Conservation (phyloP, 2,888 invertebrate species). For the Cremastinae sp. region DNA sequence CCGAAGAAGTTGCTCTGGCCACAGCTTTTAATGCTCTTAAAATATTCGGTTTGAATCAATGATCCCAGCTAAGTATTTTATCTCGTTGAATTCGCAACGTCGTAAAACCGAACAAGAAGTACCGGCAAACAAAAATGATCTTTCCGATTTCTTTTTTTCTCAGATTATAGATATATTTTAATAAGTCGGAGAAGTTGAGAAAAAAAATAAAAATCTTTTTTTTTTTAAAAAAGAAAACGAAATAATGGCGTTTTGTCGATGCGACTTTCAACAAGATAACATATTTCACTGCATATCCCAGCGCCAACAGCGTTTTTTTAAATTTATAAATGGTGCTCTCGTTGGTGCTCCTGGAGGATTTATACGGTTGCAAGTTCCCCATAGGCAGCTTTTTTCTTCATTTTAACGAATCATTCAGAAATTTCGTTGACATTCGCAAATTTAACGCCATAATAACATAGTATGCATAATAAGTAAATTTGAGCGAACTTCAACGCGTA, state of each 20-base stretch:
- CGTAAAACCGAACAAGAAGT: neutral
- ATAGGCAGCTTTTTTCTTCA: conserved; percentile 44
- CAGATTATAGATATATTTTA: too few species aligned
- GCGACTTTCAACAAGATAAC: neutral
- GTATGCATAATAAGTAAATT: too few species aligned
- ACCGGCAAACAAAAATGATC: neutral
- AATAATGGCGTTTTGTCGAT: too few species aligned
- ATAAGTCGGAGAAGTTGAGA: too few species aligned
- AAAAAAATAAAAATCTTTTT: neutral
- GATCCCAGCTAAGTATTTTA: conserved; percentile 81
- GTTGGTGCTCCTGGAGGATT: conserved; percentile 65
- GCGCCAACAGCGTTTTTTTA: neutral
- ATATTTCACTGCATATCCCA: neutral
- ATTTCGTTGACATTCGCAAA: conserved; percentile 35
- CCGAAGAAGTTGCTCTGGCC: conserved; percentile 94
- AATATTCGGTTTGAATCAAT: conserved; percentile 92
- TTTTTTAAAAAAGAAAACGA: too few species aligned
- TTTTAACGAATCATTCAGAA: conserved; percentile 24
- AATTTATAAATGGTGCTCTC: conserved; percentile 68
- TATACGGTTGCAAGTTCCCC: conserved; percentile 38
- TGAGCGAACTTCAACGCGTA: too few species aligned
- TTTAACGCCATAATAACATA: neutral
- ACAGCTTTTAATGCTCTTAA: conserved; percentile 96
- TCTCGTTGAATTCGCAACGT: conserved; percentile 4
- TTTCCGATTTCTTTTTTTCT: conserved; percentile 21